phyloP scores from a whole-genome alignment of 1,140 invertebrate genomes.

The Apis florea region DNA sequence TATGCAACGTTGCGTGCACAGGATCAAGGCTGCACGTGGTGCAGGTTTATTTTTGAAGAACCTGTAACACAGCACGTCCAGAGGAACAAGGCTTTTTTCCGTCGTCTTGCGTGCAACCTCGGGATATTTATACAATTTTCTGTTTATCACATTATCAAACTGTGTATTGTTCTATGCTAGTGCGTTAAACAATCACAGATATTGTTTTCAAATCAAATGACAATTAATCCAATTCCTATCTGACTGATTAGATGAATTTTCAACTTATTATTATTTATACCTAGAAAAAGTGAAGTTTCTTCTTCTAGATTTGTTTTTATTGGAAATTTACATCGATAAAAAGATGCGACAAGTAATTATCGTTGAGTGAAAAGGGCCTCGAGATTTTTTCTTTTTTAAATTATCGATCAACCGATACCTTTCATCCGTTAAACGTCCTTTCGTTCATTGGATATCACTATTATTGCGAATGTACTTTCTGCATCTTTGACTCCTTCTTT shows the following conservation, averaged over 20 bases:
- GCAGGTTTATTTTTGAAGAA: slow-evolving; percentile 62
- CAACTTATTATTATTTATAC: neutral
- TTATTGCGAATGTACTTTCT: neutral
- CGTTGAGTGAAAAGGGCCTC: slow-evolving; percentile 3
- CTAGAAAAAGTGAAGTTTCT: slow-evolving; percentile 10
- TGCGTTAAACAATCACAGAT: neutral
- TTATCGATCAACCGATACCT: slow-evolving; percentile 42
- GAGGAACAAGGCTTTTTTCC: slow-evolving; percentile 46
- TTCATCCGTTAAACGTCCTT: neutral
- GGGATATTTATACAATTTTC: slow-evolving; percentile 60
- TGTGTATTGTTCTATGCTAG: slow-evolving; percentile 35
- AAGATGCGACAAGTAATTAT: slow-evolving; percentile 38
- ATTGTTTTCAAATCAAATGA: slow-evolving; percentile 9
- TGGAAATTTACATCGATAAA: neutral
- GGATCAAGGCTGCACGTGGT: slow-evolving; percentile 63
- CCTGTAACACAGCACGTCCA: slow-evolving; percentile 33
- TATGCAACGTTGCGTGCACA: slow-evolving; percentile 57
- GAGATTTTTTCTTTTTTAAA: slow-evolving; percentile 36
- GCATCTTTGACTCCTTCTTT: neutral
- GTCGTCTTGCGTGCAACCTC: slow-evolving; percentile 52
- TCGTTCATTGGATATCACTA: neutral
- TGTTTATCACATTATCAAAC: slow-evolving; percentile 26
- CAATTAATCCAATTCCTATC: slow-evolving; percentile 15
- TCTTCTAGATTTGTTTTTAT: neutral
- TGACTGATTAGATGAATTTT: neutral